Evolutionary conservation across 1,140 invertebrate genomes (phyloP).

Genomic region (Lordiphosa collinella): DNA sequence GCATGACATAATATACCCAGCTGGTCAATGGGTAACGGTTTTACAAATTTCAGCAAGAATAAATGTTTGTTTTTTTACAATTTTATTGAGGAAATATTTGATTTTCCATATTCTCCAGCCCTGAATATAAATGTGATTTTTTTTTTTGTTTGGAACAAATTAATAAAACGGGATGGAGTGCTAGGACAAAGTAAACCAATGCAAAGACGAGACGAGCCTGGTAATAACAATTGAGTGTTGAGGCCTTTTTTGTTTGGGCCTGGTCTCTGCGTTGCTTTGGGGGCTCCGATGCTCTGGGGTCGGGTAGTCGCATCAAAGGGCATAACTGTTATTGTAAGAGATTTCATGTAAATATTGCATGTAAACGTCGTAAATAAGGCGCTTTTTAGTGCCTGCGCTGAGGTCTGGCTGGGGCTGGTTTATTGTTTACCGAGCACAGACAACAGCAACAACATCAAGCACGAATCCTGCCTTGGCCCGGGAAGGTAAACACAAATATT

Average conservation of each 20-base stretch:
- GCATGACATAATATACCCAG: no score
- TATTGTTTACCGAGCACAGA: slow-evolving; percentile 58
- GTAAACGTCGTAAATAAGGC: slow-evolving; percentile 74
- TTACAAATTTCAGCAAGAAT: no score
- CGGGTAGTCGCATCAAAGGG: slow-evolving; percentile 43
- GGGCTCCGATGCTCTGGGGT: slow-evolving; percentile 13
- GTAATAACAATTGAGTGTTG: slow-evolving; percentile 35
- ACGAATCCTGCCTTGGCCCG: not conserved
- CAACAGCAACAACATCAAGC: not conserved
- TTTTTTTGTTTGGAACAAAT: slow-evolving; percentile 44
- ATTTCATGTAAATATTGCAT: slow-evolving; percentile 77
- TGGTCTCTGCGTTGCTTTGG: not conserved
- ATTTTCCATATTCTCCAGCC: slow-evolving; percentile 14
- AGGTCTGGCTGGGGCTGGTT: slow-evolving; percentile 27
- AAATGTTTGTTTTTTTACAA: not conserved
- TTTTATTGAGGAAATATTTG: not conserved
- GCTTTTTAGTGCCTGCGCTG: slow-evolving; percentile 58
- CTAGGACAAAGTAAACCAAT: slow-evolving; percentile 28
- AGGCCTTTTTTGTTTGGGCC: slow-evolving; percentile 5
- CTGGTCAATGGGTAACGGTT: no score
- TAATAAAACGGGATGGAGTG: slow-evolving; percentile 37
- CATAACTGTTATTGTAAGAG: slow-evolving; percentile 76
- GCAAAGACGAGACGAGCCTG: slow-evolving; percentile 8
- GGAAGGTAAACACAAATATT: slow-evolving; percentile 75
- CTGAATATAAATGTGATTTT: slow-evolving; percentile 27